These are phyloP conservation scores for Brachycybe producta DNA, from an alignment of 2,888 invertebrate genomes.

Conservation along the genomic window DNA sequence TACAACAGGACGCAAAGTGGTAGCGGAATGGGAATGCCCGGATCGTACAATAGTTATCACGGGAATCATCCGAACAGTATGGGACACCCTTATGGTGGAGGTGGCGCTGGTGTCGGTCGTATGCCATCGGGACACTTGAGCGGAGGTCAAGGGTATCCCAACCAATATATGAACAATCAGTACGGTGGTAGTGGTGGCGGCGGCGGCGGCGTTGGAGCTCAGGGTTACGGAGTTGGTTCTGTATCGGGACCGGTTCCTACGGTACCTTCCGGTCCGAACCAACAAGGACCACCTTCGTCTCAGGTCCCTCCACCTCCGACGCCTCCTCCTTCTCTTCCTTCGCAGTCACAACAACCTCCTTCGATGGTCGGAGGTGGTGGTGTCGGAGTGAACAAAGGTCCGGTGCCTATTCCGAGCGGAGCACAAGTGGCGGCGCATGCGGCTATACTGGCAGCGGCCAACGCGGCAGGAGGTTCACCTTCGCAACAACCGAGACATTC, in stretches of 20 bases:
- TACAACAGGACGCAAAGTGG: slow-evolving; percentile 20
- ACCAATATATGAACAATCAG: slow-evolving; percentile 26
- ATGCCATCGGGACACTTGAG: slow-evolving; percentile 10
- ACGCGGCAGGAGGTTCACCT: slow-evolving; percentile 27
- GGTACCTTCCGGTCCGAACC: slow-evolving; percentile 21
- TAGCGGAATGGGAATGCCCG: slow-evolving; percentile 22
- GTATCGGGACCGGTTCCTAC: slow-evolving; percentile 16
- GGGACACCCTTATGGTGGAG: slow-evolving; percentile 18
- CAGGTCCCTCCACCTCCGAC: slow-evolving; percentile 25
- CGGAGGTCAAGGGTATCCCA: slow-evolving; percentile 12
- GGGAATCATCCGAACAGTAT: slow-evolving; percentile 20
- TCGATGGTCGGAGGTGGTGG: slow-evolving; percentile 23
- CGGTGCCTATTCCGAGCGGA: slow-evolving; percentile 18
- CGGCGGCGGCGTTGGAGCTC: no score
- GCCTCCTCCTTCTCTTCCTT: slow-evolving; percentile 13
- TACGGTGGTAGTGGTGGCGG: no score
- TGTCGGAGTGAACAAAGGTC: neutral
- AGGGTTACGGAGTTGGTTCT: slow-evolving; percentile 10
- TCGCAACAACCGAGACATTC: slow-evolving; percentile 28
- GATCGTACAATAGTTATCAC: slow-evolving; percentile 20
- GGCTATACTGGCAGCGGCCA: slow-evolving; percentile 25
- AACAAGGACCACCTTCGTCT: slow-evolving; percentile 22
- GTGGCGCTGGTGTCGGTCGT: no score
- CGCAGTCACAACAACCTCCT: slow-evolving; percentile 17
- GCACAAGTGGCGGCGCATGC: slow-evolving; percentile 25